phyloP scores from a whole-genome alignment of 2,113 vertebrate species.

The Hippocampus abdominalis region DNA sequence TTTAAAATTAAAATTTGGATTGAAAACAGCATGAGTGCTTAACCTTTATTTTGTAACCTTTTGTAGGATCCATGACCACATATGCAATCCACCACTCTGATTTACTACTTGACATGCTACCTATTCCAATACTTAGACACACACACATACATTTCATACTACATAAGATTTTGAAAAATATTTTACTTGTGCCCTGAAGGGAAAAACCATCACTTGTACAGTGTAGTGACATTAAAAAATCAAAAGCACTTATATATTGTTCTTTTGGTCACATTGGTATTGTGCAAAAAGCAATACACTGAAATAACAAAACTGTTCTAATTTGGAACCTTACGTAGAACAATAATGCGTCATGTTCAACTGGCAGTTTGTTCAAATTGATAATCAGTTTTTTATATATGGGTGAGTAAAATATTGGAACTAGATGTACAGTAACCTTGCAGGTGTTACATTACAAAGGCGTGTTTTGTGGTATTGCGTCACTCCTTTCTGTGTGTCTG shows the following conservation, averaged over 20 bases:
- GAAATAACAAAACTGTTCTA: too few relatives aligned
- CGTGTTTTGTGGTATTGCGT: neutral
- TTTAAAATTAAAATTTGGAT: neutral
- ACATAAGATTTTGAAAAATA: neutral
- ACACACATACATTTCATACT: neutral
- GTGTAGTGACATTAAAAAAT: neutral
- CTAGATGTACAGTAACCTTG: too few relatives aligned
- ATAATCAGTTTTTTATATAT: too few relatives aligned
- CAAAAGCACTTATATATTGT: too few relatives aligned
- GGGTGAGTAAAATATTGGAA: neutral
- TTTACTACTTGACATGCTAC: neutral
- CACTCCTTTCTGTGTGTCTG: neutral
- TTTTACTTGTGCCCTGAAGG: neutral
- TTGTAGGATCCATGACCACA: neutral
- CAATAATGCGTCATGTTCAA: too few relatives aligned
- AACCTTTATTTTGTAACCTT: slow-evolving; percentile 12
- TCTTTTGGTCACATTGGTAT: too few relatives aligned
- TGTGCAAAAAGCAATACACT: too few relatives aligned
- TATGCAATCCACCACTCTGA: neutral
- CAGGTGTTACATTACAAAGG: too few relatives aligned
- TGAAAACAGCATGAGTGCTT: neutral
- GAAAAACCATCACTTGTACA: neutral
- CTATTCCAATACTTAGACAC: neutral
- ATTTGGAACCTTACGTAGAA: too few relatives aligned
- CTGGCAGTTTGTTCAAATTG: too few relatives aligned